phyloP scores from a whole-genome alignment of 2,888 invertebrate genomes.

The Pristionchus exspectatus region DNA sequence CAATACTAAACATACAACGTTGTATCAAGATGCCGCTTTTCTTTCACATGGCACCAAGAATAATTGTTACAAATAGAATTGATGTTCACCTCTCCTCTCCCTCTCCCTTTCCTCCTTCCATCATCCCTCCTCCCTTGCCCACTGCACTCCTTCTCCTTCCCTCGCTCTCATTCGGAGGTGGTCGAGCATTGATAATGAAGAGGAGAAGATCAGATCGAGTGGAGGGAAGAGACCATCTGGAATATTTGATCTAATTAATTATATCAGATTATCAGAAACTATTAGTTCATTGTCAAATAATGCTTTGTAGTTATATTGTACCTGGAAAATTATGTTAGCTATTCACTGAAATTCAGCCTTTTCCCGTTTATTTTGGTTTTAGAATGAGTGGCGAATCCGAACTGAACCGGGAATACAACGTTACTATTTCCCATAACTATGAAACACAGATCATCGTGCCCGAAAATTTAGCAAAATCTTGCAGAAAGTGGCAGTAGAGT shows the following conservation, averaged over 20 bases:
- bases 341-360: not conserved
- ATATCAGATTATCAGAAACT: not conserved
- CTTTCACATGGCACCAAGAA: too few species aligned
- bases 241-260: not conserved
- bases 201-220: not conserved
- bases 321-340: not conserved
- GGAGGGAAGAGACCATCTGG: constrained; percentile 11
- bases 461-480: too few species aligned
- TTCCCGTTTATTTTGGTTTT: too few species aligned
- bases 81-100: not conserved
- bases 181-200: not conserved
- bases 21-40: too few species aligned
- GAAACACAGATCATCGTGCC: not conserved
- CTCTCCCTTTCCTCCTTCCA: not conserved
- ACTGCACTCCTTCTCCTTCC: not conserved
- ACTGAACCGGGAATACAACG: not conserved
- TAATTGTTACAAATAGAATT: too few species aligned
- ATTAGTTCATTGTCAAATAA: too few species aligned
- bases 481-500: too few species aligned
- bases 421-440: not conserved
- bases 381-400: not conserved
- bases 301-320: too few species aligned
- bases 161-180: not conserved
- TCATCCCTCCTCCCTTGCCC: not conserved
- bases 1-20: too few species aligned